These are phyloP conservation scores for Operophtera brumata DNA, from an alignment of 2,888 invertebrate species.

Conservation along the genomic window DNA sequence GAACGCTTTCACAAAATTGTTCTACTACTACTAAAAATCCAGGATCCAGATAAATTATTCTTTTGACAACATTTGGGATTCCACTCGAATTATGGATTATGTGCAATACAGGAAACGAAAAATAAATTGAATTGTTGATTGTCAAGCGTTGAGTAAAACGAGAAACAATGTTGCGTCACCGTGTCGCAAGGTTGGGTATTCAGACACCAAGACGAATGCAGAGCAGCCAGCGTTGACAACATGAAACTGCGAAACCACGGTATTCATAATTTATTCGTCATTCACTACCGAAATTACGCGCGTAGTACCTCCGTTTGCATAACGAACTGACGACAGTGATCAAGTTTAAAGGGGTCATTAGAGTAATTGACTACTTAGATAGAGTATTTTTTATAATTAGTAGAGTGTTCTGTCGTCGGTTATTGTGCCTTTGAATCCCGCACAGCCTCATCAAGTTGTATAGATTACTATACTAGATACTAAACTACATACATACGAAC, in stretches of 20 bases:
- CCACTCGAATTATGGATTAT: constrained; percentile 19
- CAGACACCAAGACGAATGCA: constrained; percentile 45
- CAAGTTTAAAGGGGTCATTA: constrained; percentile 9
- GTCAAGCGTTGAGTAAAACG: constrained; percentile 35
- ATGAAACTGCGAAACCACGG: constrained; percentile 33
- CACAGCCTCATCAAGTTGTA: neutral
- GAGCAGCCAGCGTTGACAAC: constrained; percentile 40
- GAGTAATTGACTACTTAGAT: neutral
- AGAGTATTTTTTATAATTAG: neutral
- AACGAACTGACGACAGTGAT: constrained; percentile 3
- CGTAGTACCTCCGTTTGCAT: constrained; percentile 11
- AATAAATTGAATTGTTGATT: constrained; percentile 32
- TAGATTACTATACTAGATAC: too few species aligned
- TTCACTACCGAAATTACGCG: constrained; percentile 19
- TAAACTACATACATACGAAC: too few species aligned
- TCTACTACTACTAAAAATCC: too few species aligned
- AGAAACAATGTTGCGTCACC: constrained; percentile 43
- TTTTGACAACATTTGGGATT: constrained; percentile 13
- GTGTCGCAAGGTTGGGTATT: constrained; percentile 44
- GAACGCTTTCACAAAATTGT: too few species aligned
- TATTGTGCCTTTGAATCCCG: neutral
- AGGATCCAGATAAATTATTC: constrained; percentile 1
- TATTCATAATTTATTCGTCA: constrained; percentile 39
- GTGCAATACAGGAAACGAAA: constrained; percentile 23
- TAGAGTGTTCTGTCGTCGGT: neutral